phyloP scores from a whole-genome alignment of 2,888 invertebrate genomes.

The Hirtodrosophila confusa region DNA sequence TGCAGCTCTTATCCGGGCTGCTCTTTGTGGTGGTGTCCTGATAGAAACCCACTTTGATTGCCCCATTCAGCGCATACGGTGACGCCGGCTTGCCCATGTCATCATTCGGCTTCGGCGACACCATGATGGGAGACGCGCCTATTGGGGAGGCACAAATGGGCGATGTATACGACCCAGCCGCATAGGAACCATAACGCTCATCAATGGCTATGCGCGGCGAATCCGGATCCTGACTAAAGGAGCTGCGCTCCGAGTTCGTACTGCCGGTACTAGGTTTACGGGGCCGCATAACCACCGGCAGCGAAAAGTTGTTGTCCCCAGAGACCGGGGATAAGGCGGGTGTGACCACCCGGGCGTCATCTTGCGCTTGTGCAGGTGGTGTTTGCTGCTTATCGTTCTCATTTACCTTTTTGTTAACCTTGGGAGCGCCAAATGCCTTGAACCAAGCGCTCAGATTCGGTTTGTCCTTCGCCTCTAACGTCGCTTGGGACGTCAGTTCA shows the following conservation, averaged over 20 bases:
- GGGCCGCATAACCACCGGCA: constrained; percentile 85
- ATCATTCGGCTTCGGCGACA: constrained; percentile 90
- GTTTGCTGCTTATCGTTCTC: constrained; percentile 84
- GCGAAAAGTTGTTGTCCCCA: constrained; percentile 76
- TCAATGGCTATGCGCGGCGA: constrained; percentile 88
- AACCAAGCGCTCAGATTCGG: constrained; percentile 96
- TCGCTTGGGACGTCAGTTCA: constrained; percentile 30
- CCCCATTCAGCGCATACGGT: constrained; percentile 90
- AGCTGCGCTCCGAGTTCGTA: constrained; percentile 91
- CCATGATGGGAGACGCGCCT: constrained; percentile 88
- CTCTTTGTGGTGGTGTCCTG: constrained; percentile 94
- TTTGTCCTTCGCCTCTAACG: constrained; percentile 62
- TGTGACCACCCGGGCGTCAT: constrained; percentile 50
- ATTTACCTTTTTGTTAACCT: constrained; percentile 88
- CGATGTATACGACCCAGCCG: constrained; percentile 90
- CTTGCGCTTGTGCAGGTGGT: constrained; percentile 36
- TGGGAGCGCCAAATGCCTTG: constrained; percentile 95
- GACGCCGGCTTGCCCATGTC: constrained; percentile 86
- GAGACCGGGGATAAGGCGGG: constrained; percentile 73
- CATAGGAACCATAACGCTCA: constrained; percentile 87
- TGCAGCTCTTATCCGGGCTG: constrained; percentile 93
- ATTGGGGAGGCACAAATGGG: constrained; percentile 87
- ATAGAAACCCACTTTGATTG: constrained; percentile 94
- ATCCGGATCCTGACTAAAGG: constrained; percentile 91
- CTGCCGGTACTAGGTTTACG: constrained; percentile 91